Conservation (phyloP, 2,888 invertebrate species). For the Lomographa bimaculata region DNA sequence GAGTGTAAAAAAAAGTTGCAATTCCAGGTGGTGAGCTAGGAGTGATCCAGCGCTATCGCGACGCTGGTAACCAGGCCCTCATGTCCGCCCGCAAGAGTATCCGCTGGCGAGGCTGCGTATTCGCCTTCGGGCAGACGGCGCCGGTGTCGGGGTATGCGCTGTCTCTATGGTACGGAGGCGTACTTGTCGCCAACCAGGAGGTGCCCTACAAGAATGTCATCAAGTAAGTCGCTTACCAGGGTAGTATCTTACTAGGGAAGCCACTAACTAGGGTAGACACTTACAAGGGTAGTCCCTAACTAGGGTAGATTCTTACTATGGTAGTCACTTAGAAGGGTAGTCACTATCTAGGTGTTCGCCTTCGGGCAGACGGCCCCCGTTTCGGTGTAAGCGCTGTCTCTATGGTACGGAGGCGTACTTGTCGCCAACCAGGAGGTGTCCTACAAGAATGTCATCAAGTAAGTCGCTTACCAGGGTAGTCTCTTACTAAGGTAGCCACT, state of each 20-base stretch:
- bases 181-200: conserved; percentile 84
- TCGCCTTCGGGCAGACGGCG: conserved; percentile 87
- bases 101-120: conserved; percentile 87
- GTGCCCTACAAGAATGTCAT: conserved; percentile 87
- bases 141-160: conserved; percentile 89
- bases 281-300: too few species aligned
- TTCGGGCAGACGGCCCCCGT: too few species aligned
- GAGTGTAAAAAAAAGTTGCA: too few species aligned
- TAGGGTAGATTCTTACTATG: too few species aligned
- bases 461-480: too few species aligned
- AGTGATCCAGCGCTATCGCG: conserved; percentile 83
- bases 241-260: too few species aligned
- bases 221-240: conserved; percentile 73
- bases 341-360: too few species aligned
- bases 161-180: conserved; percentile 88
- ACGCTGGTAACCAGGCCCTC: conserved; percentile 76
- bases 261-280: too few species aligned
- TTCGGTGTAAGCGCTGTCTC: too few species aligned
- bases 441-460: conserved; percentile 88
- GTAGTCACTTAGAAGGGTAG: too few species aligned
- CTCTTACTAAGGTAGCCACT: too few species aligned
- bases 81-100: conserved; percentile 78
- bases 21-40: conserved; percentile 82
- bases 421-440: conserved; percentile 84
- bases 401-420: too few species aligned